Percentiles rank a stretch among this genome's conserved stretches.
phyloP scores from a whole-genome alignment of 2,888 invertebrate genomes.

The Ethmia dodecea region DNA sequence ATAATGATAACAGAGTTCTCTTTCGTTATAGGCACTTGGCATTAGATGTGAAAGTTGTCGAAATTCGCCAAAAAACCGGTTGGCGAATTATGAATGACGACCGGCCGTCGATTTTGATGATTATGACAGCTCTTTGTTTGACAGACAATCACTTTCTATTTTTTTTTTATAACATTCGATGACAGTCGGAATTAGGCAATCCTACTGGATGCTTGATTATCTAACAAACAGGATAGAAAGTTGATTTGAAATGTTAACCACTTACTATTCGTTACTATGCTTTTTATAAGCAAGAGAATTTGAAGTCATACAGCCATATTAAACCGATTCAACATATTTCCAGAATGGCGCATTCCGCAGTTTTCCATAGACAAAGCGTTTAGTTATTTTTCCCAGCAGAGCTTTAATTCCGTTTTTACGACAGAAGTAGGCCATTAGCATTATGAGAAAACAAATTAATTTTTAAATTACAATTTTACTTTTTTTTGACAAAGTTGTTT shows the following conservation, averaged over 20 bases:
- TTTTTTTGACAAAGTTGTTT: no score
- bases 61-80: constrained; percentile 33
- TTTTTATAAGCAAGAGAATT: no score
- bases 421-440: constrained; percentile 24
- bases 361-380: constrained; percentile 28
- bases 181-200: background rate
- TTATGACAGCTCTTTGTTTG: constrained; percentile 18
- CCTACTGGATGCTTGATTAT: no score
- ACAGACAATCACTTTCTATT: constrained; percentile 22
- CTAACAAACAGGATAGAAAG: no score
- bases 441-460: background rate
- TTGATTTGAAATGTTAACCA: background rate
- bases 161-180: constrained; percentile 2
- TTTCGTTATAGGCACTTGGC: no score
- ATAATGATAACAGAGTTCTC: no score
- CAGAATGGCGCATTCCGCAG: no score
- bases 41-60: constrained; percentile 34
- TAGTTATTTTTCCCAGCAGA: constrained; percentile 29
- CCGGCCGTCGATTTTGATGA: constrained; percentile 21
- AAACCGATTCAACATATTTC: no score
- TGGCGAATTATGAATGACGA: constrained; percentile 22
- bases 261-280: no score
- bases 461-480: background rate
- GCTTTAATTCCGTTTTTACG: constrained; percentile 24
- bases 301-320: no score